Percentiles rank a stretch among this genome's conserved stretches.
Conservation (phyloP, 1,140 invertebrate species). For the Pachyrhynchus sulphureomaculatus region DNA sequence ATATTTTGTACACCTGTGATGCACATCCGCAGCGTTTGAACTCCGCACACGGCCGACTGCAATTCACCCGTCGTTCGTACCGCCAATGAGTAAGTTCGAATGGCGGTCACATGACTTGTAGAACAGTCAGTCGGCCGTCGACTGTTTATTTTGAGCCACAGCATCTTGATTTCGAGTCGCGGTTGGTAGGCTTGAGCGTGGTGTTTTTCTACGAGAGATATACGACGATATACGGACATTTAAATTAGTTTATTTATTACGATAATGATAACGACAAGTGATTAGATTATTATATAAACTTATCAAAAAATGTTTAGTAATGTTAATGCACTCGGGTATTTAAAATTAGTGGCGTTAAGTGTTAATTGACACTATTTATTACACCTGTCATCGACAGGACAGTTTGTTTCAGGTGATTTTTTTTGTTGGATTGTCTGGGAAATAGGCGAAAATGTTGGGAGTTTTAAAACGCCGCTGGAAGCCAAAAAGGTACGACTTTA, state of each 20-base stretch:
- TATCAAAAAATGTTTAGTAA: slow-evolving; percentile 5
- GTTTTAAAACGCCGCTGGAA: slow-evolving; percentile 49
- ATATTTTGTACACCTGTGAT: slow-evolving; percentile 25
- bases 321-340: not conserved
- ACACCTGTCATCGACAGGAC: not conserved
- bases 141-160: slow-evolving; percentile 39
- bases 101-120: slow-evolving; percentile 26
- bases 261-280: not conserved
- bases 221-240: not conserved
- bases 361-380: slow-evolving; percentile 16
- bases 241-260: not conserved
- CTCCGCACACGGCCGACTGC: slow-evolving; percentile 12
- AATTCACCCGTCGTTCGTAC: slow-evolving; percentile 4
- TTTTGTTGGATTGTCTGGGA: slow-evolving; percentile 35
- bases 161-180: slow-evolving; percentile 32
- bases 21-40: slow-evolving; percentile 24
- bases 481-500: slow-evolving; percentile 45
- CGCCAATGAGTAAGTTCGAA: slow-evolving; percentile 11
- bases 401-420: slow-evolving; percentile 39
- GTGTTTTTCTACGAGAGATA: not conserved
- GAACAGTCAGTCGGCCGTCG: slow-evolving; percentile 28
- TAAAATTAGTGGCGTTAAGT: not conserved
- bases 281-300: not conserved
- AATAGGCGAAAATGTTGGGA: slow-evolving; percentile 42
- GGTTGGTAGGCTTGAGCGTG: slow-evolving; percentile 9